Evolutionary conservation across 2,113 vertebrate species (phyloP).

Genomic region (Ciconia boyciana): DNA sequence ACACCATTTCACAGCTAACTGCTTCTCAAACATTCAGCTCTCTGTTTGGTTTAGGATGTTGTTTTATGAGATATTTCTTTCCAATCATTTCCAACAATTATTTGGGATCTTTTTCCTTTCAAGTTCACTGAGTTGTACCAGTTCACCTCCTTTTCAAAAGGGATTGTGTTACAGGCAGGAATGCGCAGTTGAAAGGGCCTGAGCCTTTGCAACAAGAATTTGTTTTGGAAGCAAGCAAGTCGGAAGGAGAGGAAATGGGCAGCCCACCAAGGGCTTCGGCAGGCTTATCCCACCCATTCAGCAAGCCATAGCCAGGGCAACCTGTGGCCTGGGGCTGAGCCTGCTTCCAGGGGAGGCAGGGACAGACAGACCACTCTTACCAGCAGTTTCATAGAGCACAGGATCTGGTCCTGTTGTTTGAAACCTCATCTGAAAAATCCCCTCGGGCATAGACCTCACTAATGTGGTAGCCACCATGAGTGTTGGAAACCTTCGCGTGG

Average conservation of each 20-base stretch:
- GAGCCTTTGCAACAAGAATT: constrained; percentile 50
- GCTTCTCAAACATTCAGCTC: neutral
- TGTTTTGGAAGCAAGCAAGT: constrained; percentile 46
- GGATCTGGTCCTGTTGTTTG: neutral
- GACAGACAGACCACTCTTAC: neutral
- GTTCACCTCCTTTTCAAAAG: neutral
- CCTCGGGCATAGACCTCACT: neutral
- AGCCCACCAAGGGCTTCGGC: constrained; percentile 29
- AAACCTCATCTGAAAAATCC: neutral
- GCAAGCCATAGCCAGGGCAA: neutral
- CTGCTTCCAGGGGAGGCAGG: neutral
- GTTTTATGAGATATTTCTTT: neutral
- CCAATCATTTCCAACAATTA: neutral
- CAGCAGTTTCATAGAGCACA: neutral
- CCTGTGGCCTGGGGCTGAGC: neutral
- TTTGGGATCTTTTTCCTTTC: constrained; percentile 1
- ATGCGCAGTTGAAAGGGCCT: constrained; percentile 10
- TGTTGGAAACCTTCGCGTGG: neutral
- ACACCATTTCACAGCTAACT: neutral
- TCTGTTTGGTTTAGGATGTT: neutral
- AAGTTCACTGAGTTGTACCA: neutral
- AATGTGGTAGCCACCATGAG: neutral
- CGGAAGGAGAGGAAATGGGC: constrained; percentile 35
- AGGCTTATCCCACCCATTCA: constrained; percentile 33
- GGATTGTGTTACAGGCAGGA: constrained; percentile 12